Base-by-base conservation (phyloP, 2,888 invertebrate species). In the Erpobdella octoculata region DNA sequence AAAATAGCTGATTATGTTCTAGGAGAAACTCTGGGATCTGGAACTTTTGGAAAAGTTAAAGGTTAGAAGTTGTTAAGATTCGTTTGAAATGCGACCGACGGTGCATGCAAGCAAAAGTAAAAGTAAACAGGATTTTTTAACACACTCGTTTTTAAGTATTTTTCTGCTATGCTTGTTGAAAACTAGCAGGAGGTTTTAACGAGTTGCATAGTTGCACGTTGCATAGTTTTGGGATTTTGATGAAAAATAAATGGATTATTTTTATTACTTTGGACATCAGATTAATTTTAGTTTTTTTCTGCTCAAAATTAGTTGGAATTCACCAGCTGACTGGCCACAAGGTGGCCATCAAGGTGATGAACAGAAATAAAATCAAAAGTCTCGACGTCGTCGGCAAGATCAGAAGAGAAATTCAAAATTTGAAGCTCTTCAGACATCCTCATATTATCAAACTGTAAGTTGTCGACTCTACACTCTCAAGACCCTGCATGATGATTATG, bases 351-450 rank as follows among this genome's bases (percentile, higher is more conserved):
- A 98, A 98, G 85, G 97, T 99, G 77, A 85, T 99, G 65, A 99
- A 99, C 83, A 88, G 98, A 48, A 93, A 96, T 81, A 98, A 97
- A 85, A 98, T 99, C 75, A 99, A 98, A 84, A 95, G 92, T 78
- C 87, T 99, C 18, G 98, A 99, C 88, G 98, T 99, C 2, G 98
- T 99, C 35, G 95, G 96, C 2, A 99, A 99, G 85, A 98, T 99
- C 78, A 88, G 95, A 73, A 87, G 97, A 71, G 98, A 99, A 85
- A 99, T 99, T 80, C 97, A 98, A 84, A 99, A 99, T 85, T 87
- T 99, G 37, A 97, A 98, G 82, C 87, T 98, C n/a, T 99, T 99
- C 81, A 88, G 97, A 76, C 98, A 99, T 87, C 98, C 98, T 5
- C 98, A 99, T 83, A 99, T 99, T 78, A 99, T 99, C 76, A 96